Conservation (phyloP, 2,797 vertebrate species). For the Scarus forsteni region DNA sequence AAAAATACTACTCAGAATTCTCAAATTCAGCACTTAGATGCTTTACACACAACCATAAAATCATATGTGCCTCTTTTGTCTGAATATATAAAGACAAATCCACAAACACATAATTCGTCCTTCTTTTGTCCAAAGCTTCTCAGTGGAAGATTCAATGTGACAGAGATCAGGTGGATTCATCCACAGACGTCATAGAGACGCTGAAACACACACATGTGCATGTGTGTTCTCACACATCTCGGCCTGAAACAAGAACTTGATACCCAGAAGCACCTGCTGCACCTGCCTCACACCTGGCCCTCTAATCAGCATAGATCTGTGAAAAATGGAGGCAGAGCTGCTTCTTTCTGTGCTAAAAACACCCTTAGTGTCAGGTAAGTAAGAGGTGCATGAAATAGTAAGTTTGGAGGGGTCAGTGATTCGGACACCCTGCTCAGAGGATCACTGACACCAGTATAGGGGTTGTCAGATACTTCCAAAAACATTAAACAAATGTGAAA, state of each 20-base stretch:
- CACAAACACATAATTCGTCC: constrained; percentile 12
- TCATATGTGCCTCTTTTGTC: constrained; percentile 1
- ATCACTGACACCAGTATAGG: too few species aligned
- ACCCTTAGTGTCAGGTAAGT: constrained; percentile 37
- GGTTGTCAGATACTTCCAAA: too few species aligned
- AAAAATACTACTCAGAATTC: too few species aligned
- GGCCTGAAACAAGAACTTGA: constrained; percentile 70
- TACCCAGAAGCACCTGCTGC: constrained; percentile 81
- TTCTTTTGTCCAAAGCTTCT: constrained; percentile 31
- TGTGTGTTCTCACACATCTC: constrained; percentile 51
- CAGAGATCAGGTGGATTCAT: constrained; percentile 72
- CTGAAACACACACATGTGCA: constrained; percentile 56
- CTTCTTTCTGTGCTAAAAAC: constrained; percentile 37
- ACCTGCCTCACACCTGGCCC: constrained; percentile 79
- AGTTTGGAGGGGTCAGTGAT: constrained; percentile 18
- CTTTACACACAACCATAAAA: neutral
- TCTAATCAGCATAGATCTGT: constrained; percentile 76
- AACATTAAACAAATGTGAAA: too few species aligned
- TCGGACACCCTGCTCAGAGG: too few species aligned
- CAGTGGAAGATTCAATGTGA: constrained; percentile 60
- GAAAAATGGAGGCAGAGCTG: constrained; percentile 50
- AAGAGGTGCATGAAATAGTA: constrained; percentile 48
- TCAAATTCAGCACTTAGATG: too few species aligned
- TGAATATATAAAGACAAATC: constrained; percentile 19
- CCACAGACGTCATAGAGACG: constrained; percentile 56